Percentiles rank a stretch among this genome's conserved stretches.
phyloP scores from a whole-genome alignment of 2,113 vertebrate genomes.

The Cyanistes caeruleus region DNA sequence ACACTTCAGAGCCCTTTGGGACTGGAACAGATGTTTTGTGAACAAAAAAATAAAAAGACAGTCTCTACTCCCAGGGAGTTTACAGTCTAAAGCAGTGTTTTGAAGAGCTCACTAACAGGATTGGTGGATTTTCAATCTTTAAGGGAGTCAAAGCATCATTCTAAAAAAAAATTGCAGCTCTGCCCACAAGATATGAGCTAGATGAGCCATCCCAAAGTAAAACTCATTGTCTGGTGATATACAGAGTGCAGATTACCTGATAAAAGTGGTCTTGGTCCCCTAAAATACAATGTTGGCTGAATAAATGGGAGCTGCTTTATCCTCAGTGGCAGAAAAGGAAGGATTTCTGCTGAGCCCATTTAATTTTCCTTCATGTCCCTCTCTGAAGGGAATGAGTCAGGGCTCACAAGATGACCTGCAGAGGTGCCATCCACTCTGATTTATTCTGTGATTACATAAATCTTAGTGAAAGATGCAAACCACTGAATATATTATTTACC shows the following conservation, averaged over 20 bases:
- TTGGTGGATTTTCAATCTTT: not conserved
- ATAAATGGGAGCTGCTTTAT: not conserved
- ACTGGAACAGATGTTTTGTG: not conserved
- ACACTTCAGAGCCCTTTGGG: not conserved
- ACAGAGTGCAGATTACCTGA: not conserved
- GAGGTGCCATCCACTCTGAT: not conserved
- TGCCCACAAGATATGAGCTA: not conserved
- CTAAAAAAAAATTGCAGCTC: not conserved
- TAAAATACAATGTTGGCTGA: not conserved
- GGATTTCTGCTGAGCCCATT: not conserved
- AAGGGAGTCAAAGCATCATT: not conserved
- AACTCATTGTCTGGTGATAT: not conserved
- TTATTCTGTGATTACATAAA: not conserved
- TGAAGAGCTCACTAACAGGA: not conserved
- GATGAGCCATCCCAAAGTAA: not conserved
- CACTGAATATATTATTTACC: not conserved
- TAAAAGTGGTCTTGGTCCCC: not conserved
- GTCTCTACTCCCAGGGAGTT: not conserved
- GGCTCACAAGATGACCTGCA: not conserved
- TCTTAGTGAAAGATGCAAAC: not conserved
- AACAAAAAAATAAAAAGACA: not conserved
- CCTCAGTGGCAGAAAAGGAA: not conserved
- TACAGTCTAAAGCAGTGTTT: not conserved
- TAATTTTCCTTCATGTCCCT: not conserved
- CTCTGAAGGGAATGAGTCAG: not conserved